Evolutionary conservation across 1,140 invertebrate genomes (phyloP).

Genomic region (Drosophila sp.): DNA sequence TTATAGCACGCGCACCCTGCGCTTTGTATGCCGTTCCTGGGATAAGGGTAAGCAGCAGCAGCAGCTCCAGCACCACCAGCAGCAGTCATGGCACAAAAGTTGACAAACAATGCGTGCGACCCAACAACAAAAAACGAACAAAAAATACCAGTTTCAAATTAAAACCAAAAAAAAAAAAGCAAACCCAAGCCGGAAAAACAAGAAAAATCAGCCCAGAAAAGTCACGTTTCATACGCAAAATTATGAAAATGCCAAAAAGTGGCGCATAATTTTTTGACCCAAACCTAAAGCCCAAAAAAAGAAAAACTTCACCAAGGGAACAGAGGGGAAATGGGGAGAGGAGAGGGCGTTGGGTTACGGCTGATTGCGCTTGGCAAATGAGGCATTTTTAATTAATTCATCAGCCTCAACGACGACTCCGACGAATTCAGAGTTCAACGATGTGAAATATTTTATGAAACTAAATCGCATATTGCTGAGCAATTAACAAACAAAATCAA

Average conservation of each 20-base stretch:
- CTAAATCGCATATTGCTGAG: slow-evolving; percentile 50
- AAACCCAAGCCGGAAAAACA: slow-evolving; percentile 44
- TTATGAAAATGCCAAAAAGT: slow-evolving; percentile 73
- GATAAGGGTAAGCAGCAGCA: slow-evolving; percentile 52
- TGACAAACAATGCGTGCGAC: slow-evolving; percentile 72
- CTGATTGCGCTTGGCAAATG: slow-evolving; percentile 70
- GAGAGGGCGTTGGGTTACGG: slow-evolving; percentile 29
- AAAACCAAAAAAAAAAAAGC: slow-evolving; percentile 63
- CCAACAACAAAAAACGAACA: slow-evolving; percentile 22
- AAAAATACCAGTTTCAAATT: slow-evolving; percentile 61
- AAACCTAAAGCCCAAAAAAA: slow-evolving; percentile 9
- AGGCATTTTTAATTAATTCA: slow-evolving; percentile 80
- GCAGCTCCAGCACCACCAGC: not conserved
- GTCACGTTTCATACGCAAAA: slow-evolving; percentile 78
- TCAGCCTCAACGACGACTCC: slow-evolving; percentile 34
- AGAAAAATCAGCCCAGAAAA: slow-evolving; percentile 46
- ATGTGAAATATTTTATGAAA: slow-evolving; percentile 26
- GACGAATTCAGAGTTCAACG: slow-evolving; percentile 2
- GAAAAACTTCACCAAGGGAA: not conserved
- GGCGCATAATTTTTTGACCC: slow-evolving; percentile 68
- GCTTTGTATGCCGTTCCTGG: slow-evolving; percentile 12
- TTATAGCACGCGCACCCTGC: slow-evolving; percentile 68
- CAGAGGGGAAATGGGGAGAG: not conserved
- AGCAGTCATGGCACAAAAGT: slow-evolving; percentile 50
- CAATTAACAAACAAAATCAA: slow-evolving; percentile 71